phyloP scores from a whole-genome alignment of 2,797 vertebrate species.

The Cephalopachus bancanus region DNA sequence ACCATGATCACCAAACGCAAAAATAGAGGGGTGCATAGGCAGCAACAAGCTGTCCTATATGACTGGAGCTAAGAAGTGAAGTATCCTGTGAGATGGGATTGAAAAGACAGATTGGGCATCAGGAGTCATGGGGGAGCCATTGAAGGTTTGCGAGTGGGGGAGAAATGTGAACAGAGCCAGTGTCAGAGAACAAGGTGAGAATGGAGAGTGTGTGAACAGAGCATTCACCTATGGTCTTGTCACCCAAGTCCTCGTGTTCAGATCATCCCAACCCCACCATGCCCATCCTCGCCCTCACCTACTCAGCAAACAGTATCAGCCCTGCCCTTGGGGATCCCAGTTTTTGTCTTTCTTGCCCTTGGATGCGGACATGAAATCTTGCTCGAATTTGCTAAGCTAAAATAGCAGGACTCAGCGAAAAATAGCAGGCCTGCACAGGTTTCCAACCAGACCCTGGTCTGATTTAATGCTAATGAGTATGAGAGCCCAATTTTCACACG shows the following conservation, averaged over 20 bases:
- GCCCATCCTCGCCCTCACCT: too few relatives aligned
- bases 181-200: not conserved
- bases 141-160: not conserved
- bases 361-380: not conserved
- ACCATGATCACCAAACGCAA: not conserved
- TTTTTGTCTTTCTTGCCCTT: not conserved
- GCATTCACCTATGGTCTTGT: not conserved
- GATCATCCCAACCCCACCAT: not conserved
- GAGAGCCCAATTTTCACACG: not conserved
- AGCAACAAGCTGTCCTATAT: not conserved
- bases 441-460: not conserved
- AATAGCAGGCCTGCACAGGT: not conserved
- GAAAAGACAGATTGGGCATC: not conserved
- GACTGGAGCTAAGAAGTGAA: not conserved
- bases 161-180: not conserved
- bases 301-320: not conserved
- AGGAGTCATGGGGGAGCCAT: not conserved
- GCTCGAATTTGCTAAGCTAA: slow-evolving; percentile 25
- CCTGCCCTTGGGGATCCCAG: not conserved
- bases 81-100: not conserved
- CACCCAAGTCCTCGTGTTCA: not conserved
- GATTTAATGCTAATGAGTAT: not conserved
- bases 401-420: slow-evolving; percentile 22
- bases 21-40: not conserved
- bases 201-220: not conserved